Conservation (phyloP, 2,113 vertebrate species). For the Hirundichthys speculiger region DNA sequence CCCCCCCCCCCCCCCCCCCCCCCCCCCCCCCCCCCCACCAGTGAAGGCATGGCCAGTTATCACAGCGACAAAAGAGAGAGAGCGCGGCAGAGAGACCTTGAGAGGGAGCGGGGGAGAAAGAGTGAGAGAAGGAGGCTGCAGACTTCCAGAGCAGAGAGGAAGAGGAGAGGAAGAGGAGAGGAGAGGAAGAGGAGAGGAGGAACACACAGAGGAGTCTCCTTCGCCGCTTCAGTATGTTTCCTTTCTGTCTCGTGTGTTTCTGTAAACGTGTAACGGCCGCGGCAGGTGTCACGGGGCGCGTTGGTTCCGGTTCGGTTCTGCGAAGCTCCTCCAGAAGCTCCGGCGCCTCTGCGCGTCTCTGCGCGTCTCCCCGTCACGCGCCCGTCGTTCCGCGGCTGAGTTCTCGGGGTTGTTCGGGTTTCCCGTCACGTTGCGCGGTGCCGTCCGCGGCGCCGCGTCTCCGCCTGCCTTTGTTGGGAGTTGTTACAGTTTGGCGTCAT, state of each 20-base stretch:
- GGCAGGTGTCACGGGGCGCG: too few species aligned
- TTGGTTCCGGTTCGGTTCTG: too few species aligned
- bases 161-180: conserved; percentile 36
- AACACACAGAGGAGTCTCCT: conserved; percentile 53
- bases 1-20: conserved; percentile 4
- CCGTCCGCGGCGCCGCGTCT: conserved; percentile 13
- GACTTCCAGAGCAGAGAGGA: conserved; percentile 57
- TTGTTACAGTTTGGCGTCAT: too few species aligned
- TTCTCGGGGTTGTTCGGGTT: too few species aligned
- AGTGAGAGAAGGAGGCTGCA: conserved; percentile 58
- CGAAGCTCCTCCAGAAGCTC: not conserved
- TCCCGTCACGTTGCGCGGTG: too few species aligned
- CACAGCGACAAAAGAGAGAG: conserved; percentile 67
- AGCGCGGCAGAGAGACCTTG: conserved; percentile 37
- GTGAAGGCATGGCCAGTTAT: conserved; percentile 68
- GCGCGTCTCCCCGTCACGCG: too few species aligned
- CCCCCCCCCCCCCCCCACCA: conserved; percentile 24
- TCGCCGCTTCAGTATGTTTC: conserved; percentile 62
- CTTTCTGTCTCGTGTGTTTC: not conserved
- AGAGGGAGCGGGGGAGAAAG: conserved; percentile 21
- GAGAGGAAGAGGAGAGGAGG: conserved; percentile 58
- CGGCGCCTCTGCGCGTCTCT: too few species aligned
- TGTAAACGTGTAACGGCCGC: not conserved
- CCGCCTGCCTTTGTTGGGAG: not conserved
- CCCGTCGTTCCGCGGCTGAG: too few species aligned